phyloP scores from a whole-genome alignment of 2,797 vertebrate genomes.

The Catostomus latipinnis region DNA sequence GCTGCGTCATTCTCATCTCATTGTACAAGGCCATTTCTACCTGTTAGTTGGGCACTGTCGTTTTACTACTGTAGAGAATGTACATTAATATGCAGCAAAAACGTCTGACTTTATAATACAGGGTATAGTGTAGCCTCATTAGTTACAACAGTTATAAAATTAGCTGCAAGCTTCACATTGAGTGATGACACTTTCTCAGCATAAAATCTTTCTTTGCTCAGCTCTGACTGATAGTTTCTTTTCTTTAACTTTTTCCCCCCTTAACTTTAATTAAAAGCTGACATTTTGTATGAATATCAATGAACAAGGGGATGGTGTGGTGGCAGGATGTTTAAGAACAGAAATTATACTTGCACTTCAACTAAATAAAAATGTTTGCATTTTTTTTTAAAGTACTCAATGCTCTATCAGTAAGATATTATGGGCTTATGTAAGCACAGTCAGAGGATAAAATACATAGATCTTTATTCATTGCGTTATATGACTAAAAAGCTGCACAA shows the following conservation, averaged over 20 bases:
- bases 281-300: slow-evolving; percentile 46
- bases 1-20: neutral
- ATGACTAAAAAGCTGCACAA: neutral
- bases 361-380: slow-evolving; percentile 13
- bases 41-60: neutral
- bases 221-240: slow-evolving; percentile 26
- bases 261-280: slow-evolving; percentile 46
- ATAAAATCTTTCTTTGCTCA: slow-evolving; percentile 9
- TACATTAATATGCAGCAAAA: neutral
- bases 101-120: neutral
- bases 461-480: neutral
- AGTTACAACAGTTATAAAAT: neutral
- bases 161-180: slow-evolving; percentile 3
- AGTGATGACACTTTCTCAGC: slow-evolving; percentile 16
- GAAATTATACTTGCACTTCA: neutral
- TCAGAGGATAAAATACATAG: neutral
- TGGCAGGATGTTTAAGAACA: neutral
- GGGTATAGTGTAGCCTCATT: slow-evolving; percentile 1
- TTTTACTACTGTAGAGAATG: neutral
- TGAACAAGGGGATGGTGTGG: slow-evolving; percentile 14
- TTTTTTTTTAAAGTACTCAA: neutral
- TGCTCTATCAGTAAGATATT: neutral
- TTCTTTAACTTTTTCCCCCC: neutral
- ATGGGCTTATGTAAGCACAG: neutral
- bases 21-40: neutral